Base-by-base conservation (phyloP, 2,797 vertebrate species). In the Babyrousa celebensis region DNA sequence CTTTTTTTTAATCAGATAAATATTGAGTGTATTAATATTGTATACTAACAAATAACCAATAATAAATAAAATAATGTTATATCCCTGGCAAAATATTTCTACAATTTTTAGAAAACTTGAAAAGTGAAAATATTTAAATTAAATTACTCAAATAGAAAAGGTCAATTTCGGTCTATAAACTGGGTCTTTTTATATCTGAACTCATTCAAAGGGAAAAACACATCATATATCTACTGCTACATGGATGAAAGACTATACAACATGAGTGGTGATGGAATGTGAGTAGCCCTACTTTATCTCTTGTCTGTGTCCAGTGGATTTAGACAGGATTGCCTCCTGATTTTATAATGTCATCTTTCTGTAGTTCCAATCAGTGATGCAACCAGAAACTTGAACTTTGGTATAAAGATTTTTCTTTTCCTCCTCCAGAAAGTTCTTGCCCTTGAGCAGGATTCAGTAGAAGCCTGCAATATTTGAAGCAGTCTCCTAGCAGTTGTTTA, bases 381-480 rank as follows among this genome's bases (percentile, higher is more conserved):
- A 96, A 77, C n/a, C 23, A 92, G 80, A 87, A 96, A 84, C 65
- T 48, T n/a, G 71, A 96, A 93, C 40, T 79, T 21, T 63, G 29
- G 20, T 82, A 75, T 90, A 93, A 89, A 93, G 80, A 85, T 92
- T 97, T 97, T 97, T 60, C 75, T 94, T 96, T 91, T 85, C 63
- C 48, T 96, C 56, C 68, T 97, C 84, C 87, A 94, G 91, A 96
- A 97, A 95, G 84, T 92, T 93, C 86, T 93, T 97, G 94, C 94
- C 94, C 92, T 96, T 96, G 79, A 97, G 89, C 94, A 85, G 32
- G 89, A 91, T 94, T 97, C 89, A 43, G 67, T 85, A 75, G 95
- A 87, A 97, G 40, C 79, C 75, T 97, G 29, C 83, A 96, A n/a
- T 92, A 94, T 97, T 93, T 97, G 97, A 98, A 96, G 88, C 65